Evolutionary conservation across 2,888 invertebrate species (phyloP).

Genomic region (Bhutanitis thaidina): DNA sequence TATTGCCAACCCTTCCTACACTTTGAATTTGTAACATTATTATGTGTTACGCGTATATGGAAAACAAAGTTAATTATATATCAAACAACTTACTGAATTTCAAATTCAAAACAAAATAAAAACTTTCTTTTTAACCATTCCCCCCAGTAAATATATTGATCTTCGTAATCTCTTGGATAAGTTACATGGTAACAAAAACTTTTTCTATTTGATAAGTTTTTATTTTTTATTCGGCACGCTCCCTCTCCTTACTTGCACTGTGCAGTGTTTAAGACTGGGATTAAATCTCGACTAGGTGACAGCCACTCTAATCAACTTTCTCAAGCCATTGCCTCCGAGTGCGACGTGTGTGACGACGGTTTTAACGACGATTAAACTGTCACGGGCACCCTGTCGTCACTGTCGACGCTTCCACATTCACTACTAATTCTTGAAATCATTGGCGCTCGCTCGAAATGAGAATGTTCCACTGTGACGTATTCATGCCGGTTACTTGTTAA

Average conservation of each 20-base stretch:
- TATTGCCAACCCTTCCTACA: too few species aligned
- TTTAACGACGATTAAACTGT: conserved; percentile 70
- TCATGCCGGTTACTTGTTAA: conserved; percentile 8
- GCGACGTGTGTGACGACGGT: conserved; percentile 62
- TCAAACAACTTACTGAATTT: too few species aligned
- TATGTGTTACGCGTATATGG: too few species aligned
- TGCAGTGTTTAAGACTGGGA: conserved; percentile 38
- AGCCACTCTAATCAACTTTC: conserved; percentile 74
- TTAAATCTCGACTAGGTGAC: conserved; percentile 71
- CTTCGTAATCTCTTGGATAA: too few species aligned
- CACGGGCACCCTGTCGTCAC: conserved; percentile 48
- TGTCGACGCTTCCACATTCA: conserved; percentile 28
- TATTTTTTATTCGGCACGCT: too few species aligned
- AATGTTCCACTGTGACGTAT: neutral
- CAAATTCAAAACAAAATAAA: too few species aligned
- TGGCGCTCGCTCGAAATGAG: conserved; percentile 13
- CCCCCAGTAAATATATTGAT: too few species aligned
- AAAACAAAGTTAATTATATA: too few species aligned
- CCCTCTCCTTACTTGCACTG: conserved; percentile 27
- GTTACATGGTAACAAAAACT: too few species aligned
- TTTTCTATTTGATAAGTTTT: too few species aligned
- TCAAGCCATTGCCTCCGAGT: conserved; percentile 59
- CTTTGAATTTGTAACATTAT: too few species aligned
- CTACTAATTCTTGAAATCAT: conserved; percentile 35
- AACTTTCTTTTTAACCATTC: too few species aligned